Conservation (phyloP, 2,888 invertebrate genomes). For the Acanthosepion pharaonis region DNA sequence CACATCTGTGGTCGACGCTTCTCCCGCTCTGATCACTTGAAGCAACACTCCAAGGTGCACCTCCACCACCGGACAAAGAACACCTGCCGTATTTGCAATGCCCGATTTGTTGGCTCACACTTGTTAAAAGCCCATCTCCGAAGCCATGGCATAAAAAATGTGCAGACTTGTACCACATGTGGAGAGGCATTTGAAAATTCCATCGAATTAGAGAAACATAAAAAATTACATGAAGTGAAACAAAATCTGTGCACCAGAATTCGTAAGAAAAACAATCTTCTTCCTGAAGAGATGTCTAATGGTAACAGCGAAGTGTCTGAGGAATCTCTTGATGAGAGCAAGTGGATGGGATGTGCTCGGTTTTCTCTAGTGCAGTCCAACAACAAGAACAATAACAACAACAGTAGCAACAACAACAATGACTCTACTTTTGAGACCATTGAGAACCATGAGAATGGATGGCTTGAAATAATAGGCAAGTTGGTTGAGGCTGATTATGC, state of each 20-base stretch:
- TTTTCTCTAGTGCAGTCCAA: not conserved
- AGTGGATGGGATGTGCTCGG: slow-evolving; percentile 18
- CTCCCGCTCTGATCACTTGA: slow-evolving; percentile 65
- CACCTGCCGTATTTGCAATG: slow-evolving; percentile 63
- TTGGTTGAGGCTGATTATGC: slow-evolving; percentile 39
- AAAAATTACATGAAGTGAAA: slow-evolving; percentile 54
- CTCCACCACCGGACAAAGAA: slow-evolving; percentile 60
- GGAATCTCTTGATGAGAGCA: not conserved
- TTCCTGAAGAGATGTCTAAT: slow-evolving; percentile 39
- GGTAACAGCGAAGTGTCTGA: slow-evolving; percentile 24
- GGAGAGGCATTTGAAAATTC: slow-evolving; percentile 64
- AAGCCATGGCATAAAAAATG: slow-evolving; percentile 58
- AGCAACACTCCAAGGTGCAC: slow-evolving; percentile 66
- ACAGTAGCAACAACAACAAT: not conserved
- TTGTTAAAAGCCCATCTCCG: slow-evolving; percentile 61
- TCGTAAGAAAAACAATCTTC: not conserved
- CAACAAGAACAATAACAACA: not conserved
- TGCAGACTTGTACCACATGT: slow-evolving; percentile 62
- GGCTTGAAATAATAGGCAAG: slow-evolving; percentile 35
- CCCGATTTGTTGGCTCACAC: slow-evolving; percentile 61
- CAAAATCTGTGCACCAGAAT: not conserved
- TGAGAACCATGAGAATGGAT: slow-evolving; percentile 35
- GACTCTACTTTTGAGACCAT: slow-evolving; percentile 24
- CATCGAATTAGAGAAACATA: slow-evolving; percentile 61
- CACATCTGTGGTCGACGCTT: slow-evolving; percentile 63